Evolutionary conservation across 2,888 invertebrate genomes (phyloP).

Genomic region (Nemoura dubitans): DNA sequence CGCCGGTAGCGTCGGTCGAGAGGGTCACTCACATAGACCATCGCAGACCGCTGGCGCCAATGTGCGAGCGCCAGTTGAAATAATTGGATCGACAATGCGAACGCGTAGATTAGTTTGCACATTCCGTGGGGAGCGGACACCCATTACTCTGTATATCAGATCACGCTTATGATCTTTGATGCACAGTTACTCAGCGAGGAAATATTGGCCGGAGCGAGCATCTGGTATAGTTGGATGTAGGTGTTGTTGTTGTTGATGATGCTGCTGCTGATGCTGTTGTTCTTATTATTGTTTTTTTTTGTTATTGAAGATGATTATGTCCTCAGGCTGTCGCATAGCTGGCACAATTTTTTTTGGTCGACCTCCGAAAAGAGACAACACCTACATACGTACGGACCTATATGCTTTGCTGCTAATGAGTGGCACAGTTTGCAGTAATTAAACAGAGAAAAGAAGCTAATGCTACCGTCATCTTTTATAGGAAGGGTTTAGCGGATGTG

Average conservation of each 20-base stretch:
- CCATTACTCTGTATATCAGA: neutral
- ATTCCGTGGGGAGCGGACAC: constrained; percentile 24
- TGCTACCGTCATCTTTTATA: no score
- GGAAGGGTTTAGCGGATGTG: no score
- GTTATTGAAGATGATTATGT: constrained; percentile 23
- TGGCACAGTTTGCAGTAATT: constrained; percentile 21
- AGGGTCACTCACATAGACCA: neutral
- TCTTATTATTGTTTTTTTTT: neutral
- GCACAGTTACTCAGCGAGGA: constrained; percentile 32
- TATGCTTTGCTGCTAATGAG: neutral
- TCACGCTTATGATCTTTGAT: constrained; percentile 24
- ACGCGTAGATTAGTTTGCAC: constrained; percentile 8
- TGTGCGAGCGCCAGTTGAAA: neutral
- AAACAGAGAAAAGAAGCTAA: neutral
- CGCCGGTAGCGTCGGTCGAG: constrained; percentile 13
- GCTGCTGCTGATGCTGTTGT: neutral
- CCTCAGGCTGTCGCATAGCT: constrained; percentile 32
- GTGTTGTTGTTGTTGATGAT: neutral
- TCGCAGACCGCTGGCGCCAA: constrained; percentile 17
- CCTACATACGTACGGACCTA: neutral
- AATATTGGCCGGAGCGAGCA: neutral
- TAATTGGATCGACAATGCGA: constrained; percentile 14
- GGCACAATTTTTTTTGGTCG: constrained; percentile 3
- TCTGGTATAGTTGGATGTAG: neutral
- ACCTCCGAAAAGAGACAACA: constrained; percentile 22